Conservation (phyloP, 2,888 invertebrate species). For the Bruchidius siliquastri region DNA sequence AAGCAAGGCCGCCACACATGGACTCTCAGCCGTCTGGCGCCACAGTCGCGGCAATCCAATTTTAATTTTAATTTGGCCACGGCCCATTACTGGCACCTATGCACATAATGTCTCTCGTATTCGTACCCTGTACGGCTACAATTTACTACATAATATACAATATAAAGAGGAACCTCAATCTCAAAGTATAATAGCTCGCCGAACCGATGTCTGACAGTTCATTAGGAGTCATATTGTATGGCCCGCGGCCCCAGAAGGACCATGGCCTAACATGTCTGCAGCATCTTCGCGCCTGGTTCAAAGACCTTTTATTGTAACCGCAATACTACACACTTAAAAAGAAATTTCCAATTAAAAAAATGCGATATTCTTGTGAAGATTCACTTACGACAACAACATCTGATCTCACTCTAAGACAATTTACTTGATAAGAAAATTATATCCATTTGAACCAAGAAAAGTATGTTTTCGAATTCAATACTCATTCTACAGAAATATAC, state of each 20-base stretch:
- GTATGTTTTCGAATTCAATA: too few relatives aligned
- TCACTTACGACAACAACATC: too few relatives aligned
- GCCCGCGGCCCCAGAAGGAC: slow-evolving; percentile 6
- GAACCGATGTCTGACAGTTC: slow-evolving; percentile 18
- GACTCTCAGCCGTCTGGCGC: background rate
- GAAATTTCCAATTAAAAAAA: too few relatives aligned
- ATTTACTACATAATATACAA: background rate
- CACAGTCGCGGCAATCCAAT: background rate
- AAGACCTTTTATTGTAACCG: background rate
- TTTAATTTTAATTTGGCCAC: background rate
- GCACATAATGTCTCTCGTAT: background rate
- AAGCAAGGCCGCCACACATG: too few relatives aligned
- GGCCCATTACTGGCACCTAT: background rate
- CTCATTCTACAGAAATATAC: too few relatives aligned
- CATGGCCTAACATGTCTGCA: slow-evolving; percentile 12
- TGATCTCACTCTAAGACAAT: too few relatives aligned
- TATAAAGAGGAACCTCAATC: background rate
- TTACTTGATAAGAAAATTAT: too few relatives aligned
- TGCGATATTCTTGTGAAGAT: too few relatives aligned
- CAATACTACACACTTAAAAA: too few relatives aligned
- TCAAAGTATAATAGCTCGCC: background rate
- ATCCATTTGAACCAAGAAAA: too few relatives aligned
- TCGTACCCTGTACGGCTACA: background rate
- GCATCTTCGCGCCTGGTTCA: background rate
- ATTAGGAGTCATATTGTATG: slow-evolving; percentile 15